phyloP scores from a whole-genome alignment of 2,888 invertebrate genomes.

The Tuta absoluta region DNA sequence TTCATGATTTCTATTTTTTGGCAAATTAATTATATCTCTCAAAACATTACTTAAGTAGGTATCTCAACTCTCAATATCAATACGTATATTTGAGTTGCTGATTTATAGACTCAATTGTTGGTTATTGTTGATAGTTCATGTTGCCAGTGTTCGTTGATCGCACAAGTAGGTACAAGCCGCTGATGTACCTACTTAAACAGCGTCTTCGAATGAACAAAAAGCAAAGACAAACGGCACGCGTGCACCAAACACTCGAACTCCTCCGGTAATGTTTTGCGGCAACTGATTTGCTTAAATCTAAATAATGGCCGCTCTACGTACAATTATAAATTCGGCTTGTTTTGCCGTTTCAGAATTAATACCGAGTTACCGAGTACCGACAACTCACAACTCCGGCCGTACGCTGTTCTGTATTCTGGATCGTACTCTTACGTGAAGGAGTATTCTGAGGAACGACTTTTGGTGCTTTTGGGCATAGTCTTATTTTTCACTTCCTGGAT shows the following conservation, averaged over 20 bases:
- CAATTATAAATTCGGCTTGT: slow-evolving; percentile 71
- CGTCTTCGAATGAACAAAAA: slow-evolving; percentile 14
- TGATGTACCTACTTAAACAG: no score
- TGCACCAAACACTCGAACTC: slow-evolving; percentile 15
- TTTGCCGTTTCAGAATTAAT: slow-evolving; percentile 59
- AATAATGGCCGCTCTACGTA: slow-evolving; percentile 69
- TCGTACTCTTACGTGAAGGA: slow-evolving; percentile 2
- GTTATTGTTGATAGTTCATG: no score
- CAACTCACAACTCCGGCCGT: slow-evolving; percentile 41
- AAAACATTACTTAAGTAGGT: no score
- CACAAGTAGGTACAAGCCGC: no score
- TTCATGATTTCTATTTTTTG: no score
- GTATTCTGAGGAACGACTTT: slow-evolving; percentile 9
- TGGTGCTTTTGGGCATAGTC: background rate
- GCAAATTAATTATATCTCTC: no score
- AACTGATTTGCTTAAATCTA: slow-evolving; percentile 76
- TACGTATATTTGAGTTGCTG: no score
- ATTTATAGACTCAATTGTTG: no score
- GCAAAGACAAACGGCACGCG: slow-evolving; percentile 23
- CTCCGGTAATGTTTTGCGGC: slow-evolving; percentile 64
- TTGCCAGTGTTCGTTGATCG: no score
- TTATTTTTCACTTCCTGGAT: no score
- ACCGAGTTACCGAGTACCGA: slow-evolving; percentile 52
- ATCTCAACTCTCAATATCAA: no score
- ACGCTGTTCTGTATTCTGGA: slow-evolving; percentile 24